Evolutionary conservation across 1,140 invertebrate genomes (phyloP), one percentile per base, ranked within the genome.

Genomic region (Drosophila biarmipes): DNA sequence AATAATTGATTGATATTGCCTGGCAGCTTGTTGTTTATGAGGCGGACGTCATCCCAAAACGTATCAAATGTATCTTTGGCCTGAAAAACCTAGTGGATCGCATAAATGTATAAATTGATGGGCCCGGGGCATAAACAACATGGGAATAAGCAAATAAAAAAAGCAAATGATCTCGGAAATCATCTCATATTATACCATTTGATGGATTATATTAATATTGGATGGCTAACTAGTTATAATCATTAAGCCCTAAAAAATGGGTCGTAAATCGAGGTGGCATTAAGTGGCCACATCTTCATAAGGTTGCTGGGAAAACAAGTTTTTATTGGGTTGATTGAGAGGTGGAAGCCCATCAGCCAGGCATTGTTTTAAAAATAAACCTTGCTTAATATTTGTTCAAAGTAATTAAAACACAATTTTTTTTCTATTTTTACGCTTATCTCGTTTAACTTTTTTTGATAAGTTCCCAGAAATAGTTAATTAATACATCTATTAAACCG

Each of bases 1-100:
- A 45, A 81, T 86, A 82, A 86, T 87, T 86, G 76, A 86, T 78
- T 77, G 69, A 55, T 57, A 78, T 64, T 52, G 80, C 69, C 67
- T 64, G 43, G 74, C 64, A 43, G 75, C 78, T 87, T 72, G 78
- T 74, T 78, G 74, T 78, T 86, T 86, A 86, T 78, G 68, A 74
- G 68, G 40, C 71, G 76, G 53, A 49, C 49, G 46, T 61, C 77
- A 63, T 71, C 43, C 53, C 69, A 59, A 56, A 68, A 63, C 53
- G 61, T 85, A 86, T 78, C 54, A 74, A 73, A 63, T 66, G 48
- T 77, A 52, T 27, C 53, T 58, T 54, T 73, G 69, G 51, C 51
- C 67, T 68, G 42, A 69, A 69, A 71, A 71, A 27, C 48, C 34
- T 46, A 69, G 64, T 69, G 51, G 64, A 71, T 69, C 67, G 67